Evolutionary conservation across 2,113 vertebrate species (phyloP), one percentile per base, ranked within the genome.

Genomic region (Stigmatopora argus): DNA sequence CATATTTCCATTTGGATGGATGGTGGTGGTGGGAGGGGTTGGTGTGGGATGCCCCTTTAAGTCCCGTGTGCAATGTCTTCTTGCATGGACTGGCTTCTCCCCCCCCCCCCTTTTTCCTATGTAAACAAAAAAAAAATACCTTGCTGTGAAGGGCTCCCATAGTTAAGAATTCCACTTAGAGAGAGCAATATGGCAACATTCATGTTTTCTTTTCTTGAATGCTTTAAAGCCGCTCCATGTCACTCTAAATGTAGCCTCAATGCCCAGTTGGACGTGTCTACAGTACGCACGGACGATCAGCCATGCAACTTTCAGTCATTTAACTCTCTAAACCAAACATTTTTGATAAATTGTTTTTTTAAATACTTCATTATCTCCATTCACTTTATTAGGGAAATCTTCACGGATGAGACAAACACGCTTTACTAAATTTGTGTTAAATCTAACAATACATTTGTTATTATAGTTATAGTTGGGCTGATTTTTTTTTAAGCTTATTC

Each of bases 151-250:
- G 89, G 78, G 86, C 86, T 87, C 90, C 82, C 90, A 86, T 75
- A 89, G 88, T 90, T 87, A 86, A 85, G 77, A 89, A 89, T 89
- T 88, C 83, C 90, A 90, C 89, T 91, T 91, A 89, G 84, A 87
- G 82, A 76, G 77, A 47, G 73, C 73, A 65, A 82, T 80, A 84
- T 21, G 71, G 65, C 64, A 26, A 75, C 67, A 78, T 74, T 87
- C 87, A 69, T 90, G 84, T 90, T 85, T 34, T 65, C 48, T 63
- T 66, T 56, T 56, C 13, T 63, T 64, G 68, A 51, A 21, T 38
- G 78, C 78, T 78, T 80, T 75, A 83, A 64, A 85, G 70, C 70
- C 65, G 14, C 75, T 79, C 46, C 73, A 63, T 81, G 83, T 87
- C 71, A 70, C 75, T 74, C 74, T 75, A 80, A 86, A 83, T 83